These are phyloP conservation scores for Brachyistius frenatus DNA, from an alignment of 2,113 vertebrate species.

Conservation along the genomic window DNA sequence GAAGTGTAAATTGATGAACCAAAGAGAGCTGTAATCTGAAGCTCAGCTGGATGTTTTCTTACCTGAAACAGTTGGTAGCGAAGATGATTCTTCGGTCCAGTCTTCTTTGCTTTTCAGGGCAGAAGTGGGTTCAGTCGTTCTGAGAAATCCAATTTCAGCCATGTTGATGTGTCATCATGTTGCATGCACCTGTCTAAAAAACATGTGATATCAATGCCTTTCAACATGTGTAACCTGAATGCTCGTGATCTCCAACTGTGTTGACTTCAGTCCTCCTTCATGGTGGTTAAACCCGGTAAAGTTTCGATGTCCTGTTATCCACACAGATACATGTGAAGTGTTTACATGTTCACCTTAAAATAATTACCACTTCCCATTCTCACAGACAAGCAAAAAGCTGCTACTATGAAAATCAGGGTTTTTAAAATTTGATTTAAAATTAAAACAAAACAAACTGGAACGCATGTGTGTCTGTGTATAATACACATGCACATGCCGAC, in stretches of 20 bases:
- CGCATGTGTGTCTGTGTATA: constrained; percentile 46
- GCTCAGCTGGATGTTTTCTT: too few species aligned
- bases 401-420: neutral
- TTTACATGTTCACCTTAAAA: neutral
- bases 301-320: neutral
- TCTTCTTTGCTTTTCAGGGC: neutral
- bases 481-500: constrained; percentile 60
- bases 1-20: neutral
- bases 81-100: neutral
- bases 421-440: neutral
- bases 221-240: neutral
- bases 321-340: too few species aligned
- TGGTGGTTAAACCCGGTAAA: neutral
- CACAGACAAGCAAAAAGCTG: neutral
- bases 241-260: neutral
- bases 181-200: neutral
- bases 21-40: neutral
- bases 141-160: neutral
- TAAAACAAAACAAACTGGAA: neutral
- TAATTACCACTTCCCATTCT: neutral
- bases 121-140: neutral
- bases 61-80: neutral
- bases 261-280: neutral
- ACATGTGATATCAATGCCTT: too few species aligned
- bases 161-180: neutral